phyloP scores from a whole-genome alignment of 2,888 invertebrate species.

The Epistrophe grossulariae region DNA sequence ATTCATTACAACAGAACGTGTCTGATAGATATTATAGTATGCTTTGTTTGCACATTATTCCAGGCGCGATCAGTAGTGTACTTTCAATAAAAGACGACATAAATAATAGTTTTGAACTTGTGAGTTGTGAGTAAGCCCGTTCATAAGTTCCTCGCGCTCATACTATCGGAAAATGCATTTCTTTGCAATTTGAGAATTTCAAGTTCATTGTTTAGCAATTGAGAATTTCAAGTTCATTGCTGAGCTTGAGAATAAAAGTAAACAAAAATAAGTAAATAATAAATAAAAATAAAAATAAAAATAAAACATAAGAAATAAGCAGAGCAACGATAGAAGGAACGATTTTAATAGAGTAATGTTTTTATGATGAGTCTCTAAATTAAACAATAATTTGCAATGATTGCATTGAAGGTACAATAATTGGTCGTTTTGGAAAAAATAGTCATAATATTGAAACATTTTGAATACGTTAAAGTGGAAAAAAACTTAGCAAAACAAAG shows the following conservation, averaged over 20 bases:
- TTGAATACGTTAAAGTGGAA: no score
- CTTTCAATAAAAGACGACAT: background rate
- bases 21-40: background rate
- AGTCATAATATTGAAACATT: background rate
- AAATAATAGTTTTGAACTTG: background rate
- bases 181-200: background rate
- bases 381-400: no score
- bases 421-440: no score
- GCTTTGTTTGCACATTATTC: background rate
- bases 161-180: background rate
- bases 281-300: no score
- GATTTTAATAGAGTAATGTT: background rate
- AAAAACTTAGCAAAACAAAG: no score
- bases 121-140: no score
- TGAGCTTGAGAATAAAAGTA: background rate
- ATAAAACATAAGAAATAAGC: background rate
- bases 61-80: background rate
- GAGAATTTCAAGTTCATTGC: conserved; percentile 21
- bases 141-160: background rate
- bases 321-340: background rate
- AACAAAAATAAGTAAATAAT: background rate
- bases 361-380: background rate
- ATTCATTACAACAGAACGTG: conserved; percentile 2
- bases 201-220: conserved; percentile 25
- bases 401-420: no score